Percentiles rank a stretch among this genome's conserved stretches.
Conservation (phyloP, 2,797 vertebrate species). For the Diplodus sargus region DNA sequence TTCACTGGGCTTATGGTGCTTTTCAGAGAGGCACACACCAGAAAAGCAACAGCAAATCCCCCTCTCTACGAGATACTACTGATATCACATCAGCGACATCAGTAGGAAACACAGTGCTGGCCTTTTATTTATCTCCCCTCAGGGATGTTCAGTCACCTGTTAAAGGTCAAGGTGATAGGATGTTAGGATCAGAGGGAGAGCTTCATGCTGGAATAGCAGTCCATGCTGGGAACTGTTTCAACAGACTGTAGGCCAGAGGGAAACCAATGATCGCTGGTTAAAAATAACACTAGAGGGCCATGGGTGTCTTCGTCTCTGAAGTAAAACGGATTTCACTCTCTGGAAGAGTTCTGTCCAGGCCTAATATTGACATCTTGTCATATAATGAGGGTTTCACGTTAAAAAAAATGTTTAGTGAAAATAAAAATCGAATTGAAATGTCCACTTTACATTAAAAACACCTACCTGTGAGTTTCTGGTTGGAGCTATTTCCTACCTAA, state of each 20-base stretch:
- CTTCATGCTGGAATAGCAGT: conserved; percentile 34
- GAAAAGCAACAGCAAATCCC: conserved; percentile 60
- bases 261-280: conserved; percentile 42
- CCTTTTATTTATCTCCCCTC: conserved; percentile 67
- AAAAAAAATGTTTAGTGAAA: not conserved
- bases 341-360: not conserved
- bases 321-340: conserved; percentile 4
- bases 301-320: conserved; percentile 5
- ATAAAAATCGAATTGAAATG: not conserved
- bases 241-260: conserved; percentile 19
- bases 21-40: conserved; percentile 14
- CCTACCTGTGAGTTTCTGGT: not conserved
- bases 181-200: conserved; percentile 62
- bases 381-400: not conserved
- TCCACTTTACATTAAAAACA: not conserved
- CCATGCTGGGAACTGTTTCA: conserved; percentile 37
- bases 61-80: conserved; percentile 67
- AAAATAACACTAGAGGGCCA: conserved; percentile 23
- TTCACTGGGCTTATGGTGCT: conserved; percentile 19
- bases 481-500: not conserved
- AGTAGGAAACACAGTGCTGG: conserved; percentile 67
- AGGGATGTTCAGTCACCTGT: conserved; percentile 67
- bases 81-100: conserved; percentile 78
- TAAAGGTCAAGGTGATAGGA: conserved; percentile 71
- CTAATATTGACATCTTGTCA: conserved; percentile 1